Evolutionary conservation across 2,888 invertebrate species (phyloP).

Genomic region (Glyphotaelius pellucidus): DNA sequence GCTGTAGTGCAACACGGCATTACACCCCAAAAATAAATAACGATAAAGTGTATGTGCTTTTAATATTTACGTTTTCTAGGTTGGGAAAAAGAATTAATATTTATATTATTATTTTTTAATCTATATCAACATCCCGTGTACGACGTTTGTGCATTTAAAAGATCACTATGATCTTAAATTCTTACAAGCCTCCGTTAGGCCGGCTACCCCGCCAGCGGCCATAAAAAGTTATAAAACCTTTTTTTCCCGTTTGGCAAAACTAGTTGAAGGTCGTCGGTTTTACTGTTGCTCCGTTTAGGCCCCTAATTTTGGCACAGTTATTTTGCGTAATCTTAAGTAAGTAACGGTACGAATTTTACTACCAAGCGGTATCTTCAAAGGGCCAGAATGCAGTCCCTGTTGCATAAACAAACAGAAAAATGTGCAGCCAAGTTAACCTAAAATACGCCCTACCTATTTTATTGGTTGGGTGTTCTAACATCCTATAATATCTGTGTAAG

Average conservation of each 20-base stretch:
- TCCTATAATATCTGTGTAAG: neutral
- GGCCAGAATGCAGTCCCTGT: neutral
- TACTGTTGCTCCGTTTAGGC: neutral
- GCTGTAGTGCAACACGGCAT: too few species aligned
- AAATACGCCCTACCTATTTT: neutral
- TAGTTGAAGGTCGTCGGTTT: neutral
- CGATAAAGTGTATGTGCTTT: too few species aligned
- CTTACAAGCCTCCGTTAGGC: neutral
- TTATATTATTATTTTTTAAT: neutral
- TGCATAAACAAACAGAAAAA: neutral
- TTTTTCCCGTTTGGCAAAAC: neutral
- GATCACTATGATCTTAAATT: neutral
- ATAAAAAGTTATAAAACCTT: neutral
- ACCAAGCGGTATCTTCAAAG: slow-evolving; percentile 39
- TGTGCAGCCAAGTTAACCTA: neutral
- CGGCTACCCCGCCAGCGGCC: neutral
- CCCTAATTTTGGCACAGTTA: slow-evolving; percentile 38
- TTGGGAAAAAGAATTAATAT: too few species aligned
- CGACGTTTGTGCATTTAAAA: neutral
- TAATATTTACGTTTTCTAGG: too few species aligned
- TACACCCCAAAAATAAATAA: too few species aligned
- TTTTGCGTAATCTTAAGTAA: slow-evolving; percentile 32
- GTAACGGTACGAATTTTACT: slow-evolving; percentile 35
- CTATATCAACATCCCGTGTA: neutral
- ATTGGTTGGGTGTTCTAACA: neutral